Percentiles rank a stretch among this genome's conserved stretches.
Conservation (phyloP, 2,888 invertebrate genomes). For the Schrankia costaestrigalis region DNA sequence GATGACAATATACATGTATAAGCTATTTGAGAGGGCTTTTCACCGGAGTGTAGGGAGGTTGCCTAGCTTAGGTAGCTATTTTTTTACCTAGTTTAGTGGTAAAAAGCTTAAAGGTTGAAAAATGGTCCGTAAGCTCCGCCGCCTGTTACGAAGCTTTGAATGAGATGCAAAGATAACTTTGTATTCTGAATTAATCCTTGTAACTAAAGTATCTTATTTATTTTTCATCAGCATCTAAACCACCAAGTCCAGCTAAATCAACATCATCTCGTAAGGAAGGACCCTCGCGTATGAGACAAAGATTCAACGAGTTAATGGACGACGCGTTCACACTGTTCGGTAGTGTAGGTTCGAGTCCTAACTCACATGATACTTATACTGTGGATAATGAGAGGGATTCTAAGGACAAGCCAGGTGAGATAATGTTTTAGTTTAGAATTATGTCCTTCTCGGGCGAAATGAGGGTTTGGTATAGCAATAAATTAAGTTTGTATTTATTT, state of each 20-base stretch:
- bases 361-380: slow-evolving; percentile 57
- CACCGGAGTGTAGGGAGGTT: no score
- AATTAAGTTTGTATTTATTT: neutral
- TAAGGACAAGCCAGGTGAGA: slow-evolving; percentile 32
- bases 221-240: slow-evolving; percentile 58
- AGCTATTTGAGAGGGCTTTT: no score
- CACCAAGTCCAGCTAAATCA: slow-evolving; percentile 52
- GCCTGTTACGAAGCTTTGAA: no score
- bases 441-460: no score
- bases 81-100: no score
- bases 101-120: no score
- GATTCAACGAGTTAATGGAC: slow-evolving; percentile 89
- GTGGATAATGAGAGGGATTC: slow-evolving; percentile 40
- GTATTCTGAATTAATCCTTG: no score
- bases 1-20: no score
- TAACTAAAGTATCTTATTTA: neutral
- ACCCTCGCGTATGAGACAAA: slow-evolving; percentile 84
- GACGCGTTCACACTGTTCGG: slow-evolving; percentile 90
- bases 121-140: no score
- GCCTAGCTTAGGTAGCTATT: no score
- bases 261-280: slow-evolving; percentile 47
- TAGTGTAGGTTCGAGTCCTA: slow-evolving; percentile 80
- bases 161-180: no score
- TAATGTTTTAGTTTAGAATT: no score
- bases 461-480: slow-evolving; percentile 4